Percentiles rank a stretch among this genome's conserved stretches.
These are phyloP conservation scores for Cheilosia vulpina DNA, from an alignment of 2,888 invertebrate genomes.

Conservation along the genomic window DNA sequence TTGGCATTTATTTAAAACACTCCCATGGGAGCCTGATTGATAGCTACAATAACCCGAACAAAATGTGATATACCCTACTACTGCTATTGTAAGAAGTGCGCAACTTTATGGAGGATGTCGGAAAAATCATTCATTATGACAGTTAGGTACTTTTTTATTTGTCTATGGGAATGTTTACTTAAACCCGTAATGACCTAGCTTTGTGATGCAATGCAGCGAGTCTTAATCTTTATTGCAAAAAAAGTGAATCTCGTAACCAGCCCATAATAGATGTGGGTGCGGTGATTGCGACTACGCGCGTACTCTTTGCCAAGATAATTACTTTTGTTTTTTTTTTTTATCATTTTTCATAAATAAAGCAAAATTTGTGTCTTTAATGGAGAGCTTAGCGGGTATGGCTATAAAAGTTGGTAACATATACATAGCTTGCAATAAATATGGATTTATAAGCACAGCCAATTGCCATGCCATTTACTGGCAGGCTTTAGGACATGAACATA, in stretches of 20 bases:
- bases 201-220: slow-evolving; percentile 37
- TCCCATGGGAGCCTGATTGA: not conserved
- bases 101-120: slow-evolving; percentile 5
- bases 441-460: not conserved
- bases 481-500: not conserved
- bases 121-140: slow-evolving; percentile 28
- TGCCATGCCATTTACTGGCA: not conserved
- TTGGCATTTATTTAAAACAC: not conserved
- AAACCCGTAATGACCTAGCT: slow-evolving; percentile 48
- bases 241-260: not conserved
- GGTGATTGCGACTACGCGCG: slow-evolving; percentile 24
- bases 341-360: slow-evolving; percentile 13
- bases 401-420: not conserved
- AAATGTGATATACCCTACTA: not conserved
- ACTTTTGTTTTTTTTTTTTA: not conserved
- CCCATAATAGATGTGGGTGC: slow-evolving; percentile 32
- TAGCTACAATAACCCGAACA: not conserved
- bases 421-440: not conserved
- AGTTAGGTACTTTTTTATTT: slow-evolving; percentile 23
- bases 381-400: slow-evolving; percentile 9
- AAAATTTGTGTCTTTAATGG: slow-evolving; percentile 19
- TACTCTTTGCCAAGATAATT: not conserved
- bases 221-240: slow-evolving; percentile 23
- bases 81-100: not conserved
- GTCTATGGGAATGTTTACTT: slow-evolving; percentile 50